These are phyloP conservation scores for Caenorhabditis sp. DNA, from an alignment of 2,888 invertebrate species.

Conservation along the genomic window DNA sequence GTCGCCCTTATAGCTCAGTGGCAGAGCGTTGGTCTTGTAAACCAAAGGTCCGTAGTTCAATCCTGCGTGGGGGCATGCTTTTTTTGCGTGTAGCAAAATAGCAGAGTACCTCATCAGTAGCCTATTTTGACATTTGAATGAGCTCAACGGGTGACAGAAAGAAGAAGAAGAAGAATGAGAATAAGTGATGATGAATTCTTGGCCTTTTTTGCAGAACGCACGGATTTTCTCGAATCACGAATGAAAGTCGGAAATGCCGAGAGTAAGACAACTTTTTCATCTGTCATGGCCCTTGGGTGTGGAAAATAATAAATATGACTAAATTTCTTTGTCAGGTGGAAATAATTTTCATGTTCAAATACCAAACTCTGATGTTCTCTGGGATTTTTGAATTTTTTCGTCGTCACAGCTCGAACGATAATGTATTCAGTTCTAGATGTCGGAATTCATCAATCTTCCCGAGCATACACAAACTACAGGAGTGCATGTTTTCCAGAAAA, in stretches of 20 bases:
- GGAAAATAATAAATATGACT: not conserved
- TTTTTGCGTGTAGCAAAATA: conserved; percentile 7
- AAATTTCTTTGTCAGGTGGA: too few species aligned
- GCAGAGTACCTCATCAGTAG: conserved; percentile 1
- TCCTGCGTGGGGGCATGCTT: conserved; percentile 62
- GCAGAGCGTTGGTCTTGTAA: conserved; percentile 66
- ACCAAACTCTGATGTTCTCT: not conserved
- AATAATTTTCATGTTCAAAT: not conserved
- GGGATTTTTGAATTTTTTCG: not conserved
- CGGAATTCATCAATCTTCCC: conserved; percentile 29
- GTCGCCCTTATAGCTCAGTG: conserved; percentile 64
- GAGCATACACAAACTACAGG: conserved; percentile 20
- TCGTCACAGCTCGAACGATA: not conserved
- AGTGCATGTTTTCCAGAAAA: not conserved
- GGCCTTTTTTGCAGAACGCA: conserved; percentile 21
- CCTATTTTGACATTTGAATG: conserved; percentile 31
- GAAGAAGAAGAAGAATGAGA: conserved; percentile 6
- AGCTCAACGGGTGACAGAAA: too few species aligned
- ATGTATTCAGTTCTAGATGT: conserved; percentile 27
- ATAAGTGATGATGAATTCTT: conserved; percentile 48
- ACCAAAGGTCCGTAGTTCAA: conserved; percentile 66
- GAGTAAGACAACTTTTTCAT: not conserved
- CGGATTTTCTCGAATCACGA: conserved; percentile 18
- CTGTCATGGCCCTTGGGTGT: not conserved
- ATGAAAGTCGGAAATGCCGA: conserved; percentile 14